Conservation (phyloP, 2,113 vertebrate genomes). For the Bolborhynchus lineola region DNA sequence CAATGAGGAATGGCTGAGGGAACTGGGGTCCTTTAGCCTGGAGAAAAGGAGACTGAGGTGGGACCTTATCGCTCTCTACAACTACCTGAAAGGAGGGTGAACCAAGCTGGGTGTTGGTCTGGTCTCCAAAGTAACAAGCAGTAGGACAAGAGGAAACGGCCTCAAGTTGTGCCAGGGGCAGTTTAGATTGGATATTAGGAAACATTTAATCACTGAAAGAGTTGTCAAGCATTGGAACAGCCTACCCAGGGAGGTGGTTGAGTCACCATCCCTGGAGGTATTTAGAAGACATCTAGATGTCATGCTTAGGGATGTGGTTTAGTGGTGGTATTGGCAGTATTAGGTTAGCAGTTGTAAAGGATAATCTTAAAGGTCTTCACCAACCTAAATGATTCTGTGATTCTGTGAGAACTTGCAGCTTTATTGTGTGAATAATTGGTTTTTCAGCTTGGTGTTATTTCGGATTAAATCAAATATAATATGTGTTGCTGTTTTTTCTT, state of each 20-base stretch:
- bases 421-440: background rate
- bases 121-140: background rate
- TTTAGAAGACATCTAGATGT: background rate
- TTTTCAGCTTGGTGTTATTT: slow-evolving; percentile 35
- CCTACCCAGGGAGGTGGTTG: background rate
- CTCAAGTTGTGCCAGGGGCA: background rate
- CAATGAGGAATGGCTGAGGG: background rate
- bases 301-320: background rate
- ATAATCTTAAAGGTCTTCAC: background rate
- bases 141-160: background rate
- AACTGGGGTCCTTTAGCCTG: background rate
- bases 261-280: background rate
- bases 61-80: accelerated
- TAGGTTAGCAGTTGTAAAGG: background rate
- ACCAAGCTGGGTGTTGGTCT: background rate
- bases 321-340: background rate
- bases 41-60: background rate
- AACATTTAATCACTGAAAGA: background rate
- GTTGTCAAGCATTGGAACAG: background rate
- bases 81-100: background rate
- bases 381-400: background rate
- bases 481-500: background rate
- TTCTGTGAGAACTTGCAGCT: background rate
- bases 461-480: background rate
- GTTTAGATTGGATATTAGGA: background rate